Evolutionary conservation across 1,140 invertebrate genomes (phyloP).

Genomic region (Octopus sinensis): DNA sequence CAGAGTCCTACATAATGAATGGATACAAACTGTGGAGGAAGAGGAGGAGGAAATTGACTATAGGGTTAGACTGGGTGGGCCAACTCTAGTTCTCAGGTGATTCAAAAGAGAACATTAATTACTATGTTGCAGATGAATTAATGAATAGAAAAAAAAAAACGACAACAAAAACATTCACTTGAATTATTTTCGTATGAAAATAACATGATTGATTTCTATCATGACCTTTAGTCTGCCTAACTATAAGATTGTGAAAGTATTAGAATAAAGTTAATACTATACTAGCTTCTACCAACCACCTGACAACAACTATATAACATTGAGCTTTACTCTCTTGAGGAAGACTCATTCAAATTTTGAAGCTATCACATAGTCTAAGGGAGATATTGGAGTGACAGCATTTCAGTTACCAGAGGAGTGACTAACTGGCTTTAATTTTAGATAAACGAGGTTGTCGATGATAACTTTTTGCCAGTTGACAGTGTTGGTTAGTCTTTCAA

Average conservation of each 20-base stretch:
- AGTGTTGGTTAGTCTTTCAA: background rate
- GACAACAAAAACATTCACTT: background rate
- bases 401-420: background rate
- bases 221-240: background rate
- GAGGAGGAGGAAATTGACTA: too few species aligned
- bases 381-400: background rate
- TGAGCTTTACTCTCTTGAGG: background rate
- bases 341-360: too few species aligned
- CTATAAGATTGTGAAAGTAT: background rate
- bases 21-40: too few species aligned
- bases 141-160: background rate
- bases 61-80: background rate
- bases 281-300: background rate
- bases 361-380: too few species aligned
- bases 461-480: background rate
- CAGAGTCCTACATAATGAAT: too few species aligned
- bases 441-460: background rate
- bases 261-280: background rate
- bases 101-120: background rate
- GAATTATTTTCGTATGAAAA: background rate
- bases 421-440: background rate
- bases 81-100: background rate
- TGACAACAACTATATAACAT: background rate
- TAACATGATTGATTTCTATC: background rate
- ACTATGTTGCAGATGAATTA: background rate